Base-by-base conservation (phyloP, 2,797 vertebrate genomes). In the Cyprinella venusta region DNA sequence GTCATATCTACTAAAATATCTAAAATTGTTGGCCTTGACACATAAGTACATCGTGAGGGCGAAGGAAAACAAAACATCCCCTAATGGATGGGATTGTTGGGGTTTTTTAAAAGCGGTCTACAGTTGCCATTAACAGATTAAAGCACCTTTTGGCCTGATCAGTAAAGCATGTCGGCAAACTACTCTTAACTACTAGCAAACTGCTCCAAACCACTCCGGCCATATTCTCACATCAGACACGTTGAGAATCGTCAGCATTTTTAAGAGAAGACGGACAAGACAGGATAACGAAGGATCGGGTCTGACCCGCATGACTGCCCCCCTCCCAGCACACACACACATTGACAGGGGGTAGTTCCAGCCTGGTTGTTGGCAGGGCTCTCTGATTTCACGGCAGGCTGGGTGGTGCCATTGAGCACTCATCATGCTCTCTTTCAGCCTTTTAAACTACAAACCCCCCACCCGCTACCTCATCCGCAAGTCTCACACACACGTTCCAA, bases 331-430 rank as follows among this genome's bases (percentile, higher is more conserved):
- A 81, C 88, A 70, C 86, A 63, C 67, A 80, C 79, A 84, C 89
- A 33, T 24, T 64, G 61, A 76, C 50, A 33, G 78, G 70, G 82
- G 86, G 91, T 93, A 90, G 91, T 90, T 91, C 90, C 90, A 92
- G 91, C 40, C 85, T 52, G 87, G 84, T 95, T 80, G 68, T 94
- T 91, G 90, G 93, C 91, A 90, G 21, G 78, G 90, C 87, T 89
- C 92, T 93, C 92, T 92, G 94, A 94, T 89, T 92, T 94, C 92
- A 91, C 80, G 86, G 93, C 89, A 92, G 91, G 89, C 90, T 95
- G 92, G 81, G 89, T 94, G 91, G 93, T 88, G 38, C 90, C 90
- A 87, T 88, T 92, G 91, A 90, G 33, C 90, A 83, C 91, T 90
- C 91, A 90, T 91, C 91, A 93, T 90, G 83, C 92, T 87, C 91